phyloP scores from a whole-genome alignment of 2,113 vertebrate genomes.

The Pelodiscus sinensis region DNA sequence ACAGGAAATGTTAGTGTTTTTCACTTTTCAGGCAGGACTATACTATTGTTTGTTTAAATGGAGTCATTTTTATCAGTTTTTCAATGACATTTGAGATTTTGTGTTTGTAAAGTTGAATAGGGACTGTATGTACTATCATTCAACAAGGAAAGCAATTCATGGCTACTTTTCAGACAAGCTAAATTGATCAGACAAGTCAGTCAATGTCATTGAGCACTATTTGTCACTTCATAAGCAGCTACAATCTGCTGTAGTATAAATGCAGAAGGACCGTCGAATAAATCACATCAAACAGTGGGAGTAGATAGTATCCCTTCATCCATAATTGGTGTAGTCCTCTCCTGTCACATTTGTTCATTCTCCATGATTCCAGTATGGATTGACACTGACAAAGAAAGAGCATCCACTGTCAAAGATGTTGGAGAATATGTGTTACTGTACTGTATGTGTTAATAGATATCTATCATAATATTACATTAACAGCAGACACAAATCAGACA shows the following conservation, averaged over 20 bases:
- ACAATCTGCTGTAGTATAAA: slow-evolving; percentile 83
- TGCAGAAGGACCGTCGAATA: slow-evolving; percentile 84
- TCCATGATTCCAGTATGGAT: slow-evolving; percentile 77
- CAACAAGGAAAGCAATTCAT: slow-evolving; percentile 75
- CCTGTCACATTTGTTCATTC: slow-evolving; percentile 84
- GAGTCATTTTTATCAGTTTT: slow-evolving; percentile 25
- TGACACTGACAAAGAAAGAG: slow-evolving; percentile 86
- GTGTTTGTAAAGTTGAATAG: slow-evolving; percentile 2
- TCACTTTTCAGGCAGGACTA: not conserved
- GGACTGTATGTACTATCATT: slow-evolving; percentile 76
- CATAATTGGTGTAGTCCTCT: slow-evolving; percentile 90
- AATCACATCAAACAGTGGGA: slow-evolving; percentile 91
- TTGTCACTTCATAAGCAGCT: slow-evolving; percentile 87
- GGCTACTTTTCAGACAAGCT: slow-evolving; percentile 82
- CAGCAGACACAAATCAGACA: slow-evolving; percentile 54
- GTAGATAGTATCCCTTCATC: slow-evolving; percentile 86
- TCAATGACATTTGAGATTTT: slow-evolving; percentile 19
- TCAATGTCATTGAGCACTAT: slow-evolving; percentile 88
- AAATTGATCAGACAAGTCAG: slow-evolving; percentile 92
- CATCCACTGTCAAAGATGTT: slow-evolving; percentile 82
- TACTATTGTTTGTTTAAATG: not conserved
- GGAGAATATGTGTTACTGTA: slow-evolving; percentile 74
- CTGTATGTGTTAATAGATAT: slow-evolving; percentile 74
- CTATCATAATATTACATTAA: slow-evolving; percentile 75
- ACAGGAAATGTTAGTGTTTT: slow-evolving; percentile 21